These are phyloP conservation scores for Vombatus ursinus DNA, from an alignment of 2,113 vertebrate species.

Conservation along the genomic window DNA sequence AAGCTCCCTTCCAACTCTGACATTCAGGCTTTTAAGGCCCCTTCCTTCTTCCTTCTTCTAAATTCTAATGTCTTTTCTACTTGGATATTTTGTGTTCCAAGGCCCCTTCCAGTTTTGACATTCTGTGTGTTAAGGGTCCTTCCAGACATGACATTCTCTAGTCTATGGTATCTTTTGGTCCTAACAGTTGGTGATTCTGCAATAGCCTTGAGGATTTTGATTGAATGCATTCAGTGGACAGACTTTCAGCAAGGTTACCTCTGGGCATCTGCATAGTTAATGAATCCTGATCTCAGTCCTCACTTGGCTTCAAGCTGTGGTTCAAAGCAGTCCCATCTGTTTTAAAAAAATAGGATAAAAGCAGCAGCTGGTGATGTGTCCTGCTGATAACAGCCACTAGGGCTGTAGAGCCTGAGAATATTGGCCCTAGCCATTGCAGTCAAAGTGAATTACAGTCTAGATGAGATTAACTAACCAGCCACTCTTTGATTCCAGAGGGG, in stretches of 20 bases:
- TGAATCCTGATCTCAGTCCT: slow-evolving; percentile 8
- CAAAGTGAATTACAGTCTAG: slow-evolving; percentile 70
- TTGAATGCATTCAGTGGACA: neutral
- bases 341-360: slow-evolving; percentile 68
- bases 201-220: neutral
- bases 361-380: slow-evolving; percentile 69
- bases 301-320: slow-evolving; percentile 64
- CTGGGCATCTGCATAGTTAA: neutral
- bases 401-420: slow-evolving; percentile 33
- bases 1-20: neutral
- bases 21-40: neutral
- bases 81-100: neutral
- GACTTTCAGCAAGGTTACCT: neutral
- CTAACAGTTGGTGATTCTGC: neutral
- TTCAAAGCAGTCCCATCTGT: slow-evolving; percentile 66
- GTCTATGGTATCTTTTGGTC: neutral
- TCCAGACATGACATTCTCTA: neutral
- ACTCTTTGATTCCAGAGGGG: too few relatives aligned
- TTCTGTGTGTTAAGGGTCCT: neutral
- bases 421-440: slow-evolving; percentile 61
- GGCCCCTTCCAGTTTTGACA: neutral
- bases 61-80: neutral
- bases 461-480: slow-evolving; percentile 63
- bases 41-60: neutral
- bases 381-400: slow-evolving; percentile 25